Evolutionary conservation across 2,113 vertebrate species (phyloP).

Genomic region (Damaliscus lunatus): DNA sequence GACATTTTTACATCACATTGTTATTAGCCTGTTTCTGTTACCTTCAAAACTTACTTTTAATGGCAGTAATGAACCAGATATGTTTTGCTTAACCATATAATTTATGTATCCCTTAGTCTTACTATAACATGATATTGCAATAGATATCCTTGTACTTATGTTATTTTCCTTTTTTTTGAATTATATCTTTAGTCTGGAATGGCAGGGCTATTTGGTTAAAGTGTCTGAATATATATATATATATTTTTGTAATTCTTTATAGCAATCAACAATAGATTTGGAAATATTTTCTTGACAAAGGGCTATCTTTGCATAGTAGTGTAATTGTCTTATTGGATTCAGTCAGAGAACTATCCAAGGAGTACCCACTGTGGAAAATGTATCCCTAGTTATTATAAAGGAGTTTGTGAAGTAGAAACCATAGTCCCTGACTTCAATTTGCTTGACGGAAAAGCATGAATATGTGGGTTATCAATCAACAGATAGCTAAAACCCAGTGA

Average conservation of each 20-base stretch:
- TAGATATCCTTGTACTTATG: background rate
- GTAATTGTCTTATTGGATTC: background rate
- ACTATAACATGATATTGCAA: background rate
- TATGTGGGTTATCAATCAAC: background rate
- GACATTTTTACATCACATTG: background rate
- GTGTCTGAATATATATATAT: background rate
- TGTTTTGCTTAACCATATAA: background rate
- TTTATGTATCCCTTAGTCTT: background rate
- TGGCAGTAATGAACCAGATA: background rate
- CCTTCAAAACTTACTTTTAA: slow-evolving; percentile 20
- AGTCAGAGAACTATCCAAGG: background rate
- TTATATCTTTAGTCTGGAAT: background rate
- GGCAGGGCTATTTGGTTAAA: background rate
- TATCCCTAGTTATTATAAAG: background rate
- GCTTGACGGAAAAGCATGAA: background rate
- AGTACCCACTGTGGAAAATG: background rate
- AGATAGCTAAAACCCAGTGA: background rate
- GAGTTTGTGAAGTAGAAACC: background rate
- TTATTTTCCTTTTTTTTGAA: background rate
- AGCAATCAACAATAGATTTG: background rate
- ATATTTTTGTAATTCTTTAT: background rate
- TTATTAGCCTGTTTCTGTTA: background rate
- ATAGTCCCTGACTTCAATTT: background rate
- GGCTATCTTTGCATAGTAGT: background rate
- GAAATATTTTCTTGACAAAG: background rate